Evolutionary conservation across 1,140 invertebrate genomes (phyloP).

Genomic region (Monomorium pharaonis): DNA sequence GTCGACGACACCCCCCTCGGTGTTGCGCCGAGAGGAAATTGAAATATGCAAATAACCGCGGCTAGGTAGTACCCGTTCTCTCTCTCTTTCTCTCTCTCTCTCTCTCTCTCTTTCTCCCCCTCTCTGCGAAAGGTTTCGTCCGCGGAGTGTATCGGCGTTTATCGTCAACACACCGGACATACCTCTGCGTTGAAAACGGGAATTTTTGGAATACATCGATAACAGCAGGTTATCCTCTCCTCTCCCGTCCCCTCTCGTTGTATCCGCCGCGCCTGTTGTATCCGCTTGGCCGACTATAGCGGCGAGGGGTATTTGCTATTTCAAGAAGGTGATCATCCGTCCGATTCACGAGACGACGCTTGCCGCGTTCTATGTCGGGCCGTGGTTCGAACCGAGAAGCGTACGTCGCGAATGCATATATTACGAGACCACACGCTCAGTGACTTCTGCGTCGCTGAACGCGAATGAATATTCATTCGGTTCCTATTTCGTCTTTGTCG

Average conservation of each 20-base stretch:
- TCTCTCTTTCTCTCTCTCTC: too few relatives aligned
- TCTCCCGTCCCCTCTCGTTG: not conserved
- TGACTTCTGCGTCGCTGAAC: conserved; percentile 44
- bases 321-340: conserved; percentile 41
- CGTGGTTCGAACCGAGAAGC: not conserved
- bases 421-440: conserved; percentile 47
- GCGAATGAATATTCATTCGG: conserved; percentile 58
- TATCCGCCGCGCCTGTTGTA: conserved; percentile 32
- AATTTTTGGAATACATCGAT: conserved; percentile 73
- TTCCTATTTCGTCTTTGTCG: conserved; percentile 53
- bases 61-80: conserved; percentile 60
- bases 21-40: conserved; percentile 78
- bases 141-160: conserved; percentile 67
- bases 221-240: conserved; percentile 34
- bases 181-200: conserved; percentile 54
- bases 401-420: conserved; percentile 44
- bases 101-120: too few relatives aligned
- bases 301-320: conserved; percentile 12
- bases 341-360: conserved; percentile 2
- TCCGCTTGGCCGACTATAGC: not conserved
- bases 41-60: conserved; percentile 79
- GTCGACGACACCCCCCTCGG: conserved; percentile 65
- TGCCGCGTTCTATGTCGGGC: not conserved
- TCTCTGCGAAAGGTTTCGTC: conserved; percentile 62
- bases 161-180: conserved; percentile 65